phyloP scores from a whole-genome alignment of 2,888 invertebrate genomes.

The Tipula lateralis region DNA sequence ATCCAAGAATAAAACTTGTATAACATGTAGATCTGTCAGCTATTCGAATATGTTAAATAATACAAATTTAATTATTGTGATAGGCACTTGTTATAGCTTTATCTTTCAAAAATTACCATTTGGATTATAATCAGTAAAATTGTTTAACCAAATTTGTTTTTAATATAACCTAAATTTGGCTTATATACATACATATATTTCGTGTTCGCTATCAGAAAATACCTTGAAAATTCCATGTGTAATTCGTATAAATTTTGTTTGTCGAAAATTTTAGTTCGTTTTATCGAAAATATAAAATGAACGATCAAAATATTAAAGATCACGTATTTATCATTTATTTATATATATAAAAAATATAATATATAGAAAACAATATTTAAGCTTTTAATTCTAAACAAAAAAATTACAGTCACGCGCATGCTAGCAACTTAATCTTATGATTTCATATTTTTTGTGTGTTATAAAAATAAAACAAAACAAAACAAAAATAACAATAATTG shows the following conservation, averaged over 20 bases:
- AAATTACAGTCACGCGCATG: slow-evolving; percentile 34
- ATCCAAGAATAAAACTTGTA: too few relatives aligned
- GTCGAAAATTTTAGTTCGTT: neutral
- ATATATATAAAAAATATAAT: neutral
- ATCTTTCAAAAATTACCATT: neutral
- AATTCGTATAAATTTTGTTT: neutral
- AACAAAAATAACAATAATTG: neutral
- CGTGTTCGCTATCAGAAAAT: neutral
- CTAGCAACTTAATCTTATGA: slow-evolving; percentile 35
- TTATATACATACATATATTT: neutral
- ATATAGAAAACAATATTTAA: neutral
- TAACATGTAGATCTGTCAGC: too few relatives aligned
- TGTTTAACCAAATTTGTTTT: neutral
- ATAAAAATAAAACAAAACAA: slow-evolving; percentile 36
- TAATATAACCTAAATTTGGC: too few relatives aligned
- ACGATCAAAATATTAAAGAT: slow-evolving; percentile 9
- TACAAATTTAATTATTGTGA: too few relatives aligned
- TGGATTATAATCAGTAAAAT: neutral
- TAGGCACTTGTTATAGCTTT: too few relatives aligned
- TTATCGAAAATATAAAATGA: neutral
- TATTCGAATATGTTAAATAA: too few relatives aligned
- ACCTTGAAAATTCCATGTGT: neutral
- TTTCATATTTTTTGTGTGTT: slow-evolving; percentile 28
- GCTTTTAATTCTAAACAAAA: slow-evolving; percentile 25
- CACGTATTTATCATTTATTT: neutral